These are phyloP conservation scores for Vireo altiloquus DNA, from an alignment of 2,113 vertebrate genomes.

Conservation along the genomic window DNA sequence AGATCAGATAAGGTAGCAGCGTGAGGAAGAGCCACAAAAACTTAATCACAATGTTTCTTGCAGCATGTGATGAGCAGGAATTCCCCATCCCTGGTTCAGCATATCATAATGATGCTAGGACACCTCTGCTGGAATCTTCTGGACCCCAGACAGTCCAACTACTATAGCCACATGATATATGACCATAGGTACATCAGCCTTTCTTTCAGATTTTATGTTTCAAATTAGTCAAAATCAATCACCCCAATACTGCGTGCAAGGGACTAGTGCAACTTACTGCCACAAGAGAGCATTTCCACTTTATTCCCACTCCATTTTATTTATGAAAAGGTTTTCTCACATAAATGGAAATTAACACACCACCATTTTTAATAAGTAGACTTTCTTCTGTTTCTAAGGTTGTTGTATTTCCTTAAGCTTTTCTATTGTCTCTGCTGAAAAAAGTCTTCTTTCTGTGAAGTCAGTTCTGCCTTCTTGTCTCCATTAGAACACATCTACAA, in stretches of 20 bases:
- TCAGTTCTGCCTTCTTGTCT: not conserved
- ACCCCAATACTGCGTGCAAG: accelerated
- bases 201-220: not conserved
- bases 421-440: not conserved
- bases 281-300: not conserved
- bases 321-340: not conserved
- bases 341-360: not conserved
- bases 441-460: not conserved
- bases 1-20: not conserved
- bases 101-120: not conserved
- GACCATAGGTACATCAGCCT: not conserved
- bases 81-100: not conserved
- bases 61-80: accelerated
- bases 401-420: not conserved
- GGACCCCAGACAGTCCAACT: not conserved
- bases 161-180: not conserved
- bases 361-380: not conserved
- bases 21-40: not conserved
- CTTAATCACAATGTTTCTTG: not conserved
- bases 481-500: not conserved
- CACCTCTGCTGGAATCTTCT: not conserved
- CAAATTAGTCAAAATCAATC: not conserved
- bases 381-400: not conserved
- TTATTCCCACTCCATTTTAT: not conserved
- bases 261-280: not conserved